These are phyloP conservation scores for Threskiornis aethiopicus DNA, from an alignment of 2,797 vertebrate species.

Conservation along the genomic window DNA sequence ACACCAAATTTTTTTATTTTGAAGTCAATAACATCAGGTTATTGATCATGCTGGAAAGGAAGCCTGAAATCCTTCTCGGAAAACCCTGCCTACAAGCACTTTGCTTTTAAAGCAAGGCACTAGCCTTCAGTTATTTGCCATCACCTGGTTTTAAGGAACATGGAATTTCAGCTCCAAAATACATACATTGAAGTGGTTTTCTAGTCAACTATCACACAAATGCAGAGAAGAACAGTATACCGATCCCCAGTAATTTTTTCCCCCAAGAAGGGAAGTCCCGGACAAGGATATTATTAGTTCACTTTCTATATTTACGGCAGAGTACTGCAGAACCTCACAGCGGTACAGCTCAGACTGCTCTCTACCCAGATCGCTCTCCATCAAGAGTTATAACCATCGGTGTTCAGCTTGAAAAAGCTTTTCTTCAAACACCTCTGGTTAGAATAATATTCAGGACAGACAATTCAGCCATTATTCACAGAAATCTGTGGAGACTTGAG, in stretches of 20 bases:
- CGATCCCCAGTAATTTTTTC: background rate
- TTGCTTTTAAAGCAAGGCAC: background rate
- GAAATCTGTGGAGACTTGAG: background rate
- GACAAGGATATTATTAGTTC: background rate
- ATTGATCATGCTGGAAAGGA: background rate
- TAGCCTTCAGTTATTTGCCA: background rate
- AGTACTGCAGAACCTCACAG: background rate
- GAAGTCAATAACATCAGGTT: background rate
- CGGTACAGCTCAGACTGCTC: background rate
- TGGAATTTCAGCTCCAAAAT: background rate
- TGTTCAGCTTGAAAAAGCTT: background rate
- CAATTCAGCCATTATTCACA: background rate
- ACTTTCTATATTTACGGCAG: background rate
- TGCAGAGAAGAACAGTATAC: background rate
- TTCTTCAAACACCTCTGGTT: background rate
- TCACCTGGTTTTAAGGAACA: background rate
- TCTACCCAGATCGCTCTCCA: background rate
- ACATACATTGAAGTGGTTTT: rapidly evolving
- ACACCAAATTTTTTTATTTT: background rate
- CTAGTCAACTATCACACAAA: background rate
- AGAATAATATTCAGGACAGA: background rate
- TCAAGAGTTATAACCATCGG: background rate
- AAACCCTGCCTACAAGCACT: background rate
- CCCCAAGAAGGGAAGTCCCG: background rate
- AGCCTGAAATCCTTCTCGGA: background rate